Conservation (phyloP, 2,797 vertebrate species). For the Brotula barbata region DNA sequence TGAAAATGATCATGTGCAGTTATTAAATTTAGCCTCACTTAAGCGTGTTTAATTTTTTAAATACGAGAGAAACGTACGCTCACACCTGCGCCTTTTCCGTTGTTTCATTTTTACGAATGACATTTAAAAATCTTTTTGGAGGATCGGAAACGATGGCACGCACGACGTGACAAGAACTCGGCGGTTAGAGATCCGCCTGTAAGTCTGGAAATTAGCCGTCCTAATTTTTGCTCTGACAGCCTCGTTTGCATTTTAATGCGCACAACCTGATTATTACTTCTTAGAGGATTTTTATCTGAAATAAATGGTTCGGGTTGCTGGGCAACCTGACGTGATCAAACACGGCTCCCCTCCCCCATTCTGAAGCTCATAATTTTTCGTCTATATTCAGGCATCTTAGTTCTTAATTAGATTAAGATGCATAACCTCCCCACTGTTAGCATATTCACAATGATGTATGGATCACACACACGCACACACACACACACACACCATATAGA, state of each 20-base stretch:
- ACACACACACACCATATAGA: constrained; percentile 6
- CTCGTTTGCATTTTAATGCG: constrained; percentile 69
- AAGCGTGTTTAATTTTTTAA: constrained; percentile 15
- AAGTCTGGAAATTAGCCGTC: constrained; percentile 54
- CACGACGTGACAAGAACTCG: constrained; percentile 47
- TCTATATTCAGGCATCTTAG: constrained; percentile 64
- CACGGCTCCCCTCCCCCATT: constrained; percentile 44
- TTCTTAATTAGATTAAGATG: constrained; percentile 73
- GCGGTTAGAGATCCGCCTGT: constrained; percentile 64
- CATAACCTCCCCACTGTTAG: constrained; percentile 36
- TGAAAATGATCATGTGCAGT: constrained; percentile 39
- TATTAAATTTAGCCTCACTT: constrained; percentile 19
- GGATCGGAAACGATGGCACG: constrained; percentile 38
- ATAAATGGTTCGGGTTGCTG: constrained; percentile 66
- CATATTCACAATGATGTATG: constrained; percentile 35
- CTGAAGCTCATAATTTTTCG: constrained; percentile 65
- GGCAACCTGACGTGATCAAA: constrained; percentile 67
- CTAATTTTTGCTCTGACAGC: constrained; percentile 56
- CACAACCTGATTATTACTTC: constrained; percentile 64
- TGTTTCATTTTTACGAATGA: constrained; percentile 18
- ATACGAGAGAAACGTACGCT: constrained; percentile 14
- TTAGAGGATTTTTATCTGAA: constrained; percentile 45
- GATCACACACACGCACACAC: neutral
- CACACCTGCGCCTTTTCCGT: constrained; percentile 2
- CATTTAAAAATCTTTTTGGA: constrained; percentile 44